A percentile compares a stretch with the other conserved stretches of the same genome.
phyloP scores from a whole-genome alignment of 2,113 vertebrate genomes.

The Carollia perspicillata region DNA sequence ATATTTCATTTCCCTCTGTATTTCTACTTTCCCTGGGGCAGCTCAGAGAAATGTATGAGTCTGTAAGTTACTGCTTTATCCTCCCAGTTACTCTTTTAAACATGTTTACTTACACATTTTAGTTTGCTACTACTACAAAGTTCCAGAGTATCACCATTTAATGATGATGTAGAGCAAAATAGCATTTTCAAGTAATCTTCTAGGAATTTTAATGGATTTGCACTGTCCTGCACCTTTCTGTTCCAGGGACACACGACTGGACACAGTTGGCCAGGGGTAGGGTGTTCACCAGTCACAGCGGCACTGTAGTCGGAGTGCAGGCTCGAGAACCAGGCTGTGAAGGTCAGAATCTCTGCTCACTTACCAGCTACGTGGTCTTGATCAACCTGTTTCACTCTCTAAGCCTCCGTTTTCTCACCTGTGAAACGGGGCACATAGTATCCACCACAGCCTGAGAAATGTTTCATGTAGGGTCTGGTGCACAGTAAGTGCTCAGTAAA shows the following conservation, averaged over 20 bases:
- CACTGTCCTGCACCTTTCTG: not conserved
- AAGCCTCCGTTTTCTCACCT: not conserved
- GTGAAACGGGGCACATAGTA: not conserved
- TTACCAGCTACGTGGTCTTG: not conserved
- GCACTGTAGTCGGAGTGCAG: not conserved
- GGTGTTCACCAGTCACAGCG: not conserved
- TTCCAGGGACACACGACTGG: not conserved
- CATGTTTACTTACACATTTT: constrained; percentile 11
- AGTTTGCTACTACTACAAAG: constrained; percentile 2
- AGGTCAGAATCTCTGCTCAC: not conserved
- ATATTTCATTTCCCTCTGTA: not conserved
- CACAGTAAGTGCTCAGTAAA: not conserved
- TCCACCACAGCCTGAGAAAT: not conserved
- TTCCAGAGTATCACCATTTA: not conserved
- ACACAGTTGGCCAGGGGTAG: not conserved
- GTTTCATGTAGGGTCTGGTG: not conserved
- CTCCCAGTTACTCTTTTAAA: not conserved
- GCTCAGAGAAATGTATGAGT: constrained; percentile 8
- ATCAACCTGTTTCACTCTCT: not conserved
- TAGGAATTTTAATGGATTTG: not conserved
- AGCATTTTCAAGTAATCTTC: not conserved
- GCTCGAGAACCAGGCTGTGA: not conserved
- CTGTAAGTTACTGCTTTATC: not conserved
- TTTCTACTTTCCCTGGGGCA: not conserved
- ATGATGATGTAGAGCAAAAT: not conserved